Evolutionary conservation across 2,113 vertebrate genomes (phyloP).

Genomic region (Myiagra hebetior): DNA sequence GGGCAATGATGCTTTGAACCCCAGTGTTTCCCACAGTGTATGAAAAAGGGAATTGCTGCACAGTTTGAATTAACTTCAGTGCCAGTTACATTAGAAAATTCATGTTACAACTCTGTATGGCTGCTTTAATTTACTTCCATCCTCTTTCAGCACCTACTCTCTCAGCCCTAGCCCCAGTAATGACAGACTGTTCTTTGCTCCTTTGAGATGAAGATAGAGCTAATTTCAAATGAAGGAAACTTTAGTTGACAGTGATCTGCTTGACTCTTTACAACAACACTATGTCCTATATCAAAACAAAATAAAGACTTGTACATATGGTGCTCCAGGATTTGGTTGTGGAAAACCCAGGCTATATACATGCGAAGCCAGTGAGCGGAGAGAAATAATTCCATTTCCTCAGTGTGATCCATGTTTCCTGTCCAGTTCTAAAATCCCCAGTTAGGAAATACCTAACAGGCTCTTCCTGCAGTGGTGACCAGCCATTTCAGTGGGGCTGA

Average conservation of each 20-base stretch:
- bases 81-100: conserved; percentile 42
- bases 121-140: conserved; percentile 15
- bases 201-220: neutral
- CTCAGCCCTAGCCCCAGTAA: neutral
- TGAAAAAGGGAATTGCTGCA: neutral
- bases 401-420: neutral
- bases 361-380: neutral
- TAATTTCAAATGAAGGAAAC: neutral
- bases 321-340: neutral
- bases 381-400: neutral
- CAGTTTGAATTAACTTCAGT: conserved; percentile 28
- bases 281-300: neutral
- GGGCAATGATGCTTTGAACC: neutral
- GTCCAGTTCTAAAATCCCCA: neutral
- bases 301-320: neutral
- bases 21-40: neutral
- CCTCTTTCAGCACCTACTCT: neutral
- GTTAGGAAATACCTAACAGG: neutral
- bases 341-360: neutral
- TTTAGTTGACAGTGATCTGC: neutral
- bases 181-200: neutral
- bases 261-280: neutral
- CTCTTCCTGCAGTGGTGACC: neutral
- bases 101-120: neutral
- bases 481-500: neutral